phyloP scores from a whole-genome alignment of 2,888 invertebrate species.

The Lucinisca nassula region DNA sequence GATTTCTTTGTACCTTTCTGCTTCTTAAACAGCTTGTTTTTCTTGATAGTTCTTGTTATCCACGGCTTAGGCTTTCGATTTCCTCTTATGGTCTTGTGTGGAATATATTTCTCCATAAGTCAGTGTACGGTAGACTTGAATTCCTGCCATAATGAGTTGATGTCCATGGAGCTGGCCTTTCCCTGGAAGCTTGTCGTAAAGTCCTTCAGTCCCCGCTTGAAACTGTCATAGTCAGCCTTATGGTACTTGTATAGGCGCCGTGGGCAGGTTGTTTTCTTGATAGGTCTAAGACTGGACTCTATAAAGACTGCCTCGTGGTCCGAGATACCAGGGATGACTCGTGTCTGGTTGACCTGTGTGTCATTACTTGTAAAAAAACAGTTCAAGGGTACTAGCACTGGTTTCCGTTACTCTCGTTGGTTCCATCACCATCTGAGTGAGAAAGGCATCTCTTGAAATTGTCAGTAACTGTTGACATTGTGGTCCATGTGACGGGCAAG shows the following conservation, averaged over 20 bases:
- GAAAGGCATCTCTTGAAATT: not conserved
- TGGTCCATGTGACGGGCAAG: not conserved
- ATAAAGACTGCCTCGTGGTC: conserved; percentile 4
- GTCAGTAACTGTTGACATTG: not conserved
- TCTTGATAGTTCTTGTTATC: not conserved
- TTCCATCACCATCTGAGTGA: not conserved
- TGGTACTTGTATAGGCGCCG: not conserved
- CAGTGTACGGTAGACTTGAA: not conserved
- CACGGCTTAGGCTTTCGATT: not conserved
- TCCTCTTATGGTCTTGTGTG: not conserved
- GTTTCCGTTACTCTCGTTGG: not conserved
- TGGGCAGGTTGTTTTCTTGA: not conserved
- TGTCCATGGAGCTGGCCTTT: not conserved
- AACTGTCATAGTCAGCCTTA: not conserved
- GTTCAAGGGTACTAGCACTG: not conserved
- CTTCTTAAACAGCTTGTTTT: not conserved
- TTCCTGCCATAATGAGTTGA: not conserved
- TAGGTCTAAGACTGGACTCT: too few species aligned
- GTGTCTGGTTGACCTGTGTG: not conserved
- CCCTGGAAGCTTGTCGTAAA: not conserved
- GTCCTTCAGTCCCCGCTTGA: not conserved
- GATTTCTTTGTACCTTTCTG: not conserved
- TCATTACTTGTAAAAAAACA: conserved; percentile 4
- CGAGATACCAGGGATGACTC: conserved; percentile 2
- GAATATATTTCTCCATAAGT: not conserved